phyloP scores from a whole-genome alignment of 2,888 invertebrate genomes.

The Drosophila koepferae region DNA sequence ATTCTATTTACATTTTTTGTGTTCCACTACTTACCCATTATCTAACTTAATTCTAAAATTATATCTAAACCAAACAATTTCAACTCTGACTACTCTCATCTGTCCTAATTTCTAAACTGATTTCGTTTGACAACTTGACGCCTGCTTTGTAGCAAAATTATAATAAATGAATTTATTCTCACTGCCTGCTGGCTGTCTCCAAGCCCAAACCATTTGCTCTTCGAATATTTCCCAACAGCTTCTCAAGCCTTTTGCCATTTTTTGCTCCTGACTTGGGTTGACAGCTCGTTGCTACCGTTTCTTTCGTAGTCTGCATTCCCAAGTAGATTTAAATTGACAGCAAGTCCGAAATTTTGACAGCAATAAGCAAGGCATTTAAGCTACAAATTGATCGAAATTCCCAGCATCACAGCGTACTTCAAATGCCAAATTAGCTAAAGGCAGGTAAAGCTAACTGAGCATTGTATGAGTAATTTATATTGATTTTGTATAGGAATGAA shows the following conservation, averaged over 20 bases:
- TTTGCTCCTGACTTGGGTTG: conserved; percentile 11
- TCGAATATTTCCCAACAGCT: background rate
- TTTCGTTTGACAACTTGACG: conserved; percentile 2
- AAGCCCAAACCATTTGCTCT: background rate
- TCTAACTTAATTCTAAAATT: conserved; percentile 26
- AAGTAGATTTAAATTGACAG: background rate
- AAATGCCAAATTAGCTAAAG: background rate
- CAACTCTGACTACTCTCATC: conserved; percentile 21
- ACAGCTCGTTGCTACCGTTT: conserved; percentile 5
- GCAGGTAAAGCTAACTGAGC: background rate
- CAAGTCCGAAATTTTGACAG: background rate
- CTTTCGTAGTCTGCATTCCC: background rate
- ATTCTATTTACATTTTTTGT: too few species aligned
- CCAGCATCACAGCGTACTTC: background rate
- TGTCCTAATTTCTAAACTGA: conserved; percentile 7
- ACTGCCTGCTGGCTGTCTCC: background rate
- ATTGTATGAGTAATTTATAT: background rate
- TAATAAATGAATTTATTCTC: background rate
- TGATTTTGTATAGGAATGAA: background rate
- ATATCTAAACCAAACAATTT: conserved; percentile 9
- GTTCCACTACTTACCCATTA: conserved; percentile 40
- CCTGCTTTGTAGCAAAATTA: background rate
- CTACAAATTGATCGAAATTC: background rate
- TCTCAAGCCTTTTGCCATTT: conserved; percentile 23
- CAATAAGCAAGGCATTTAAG: background rate